These are phyloP conservation scores for Vimba vimba DNA, from an alignment of 2,113 vertebrate species.

Conservation along the genomic window DNA sequence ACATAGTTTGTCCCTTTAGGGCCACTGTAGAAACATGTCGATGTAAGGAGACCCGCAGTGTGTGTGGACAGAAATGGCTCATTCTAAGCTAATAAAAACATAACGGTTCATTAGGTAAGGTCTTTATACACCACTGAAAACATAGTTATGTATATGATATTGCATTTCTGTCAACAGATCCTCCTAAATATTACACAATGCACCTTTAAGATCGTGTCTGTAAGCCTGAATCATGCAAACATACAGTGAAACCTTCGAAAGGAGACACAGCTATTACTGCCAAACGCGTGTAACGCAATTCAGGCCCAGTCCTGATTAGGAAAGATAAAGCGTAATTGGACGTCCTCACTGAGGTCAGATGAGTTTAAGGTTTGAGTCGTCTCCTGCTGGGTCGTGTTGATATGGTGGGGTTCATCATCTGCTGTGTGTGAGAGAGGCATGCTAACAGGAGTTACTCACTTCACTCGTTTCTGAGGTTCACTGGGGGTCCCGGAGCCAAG, in stretches of 20 bases:
- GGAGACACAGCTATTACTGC: slow-evolving; percentile 23
- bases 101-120: too few species aligned
- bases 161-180: too few species aligned
- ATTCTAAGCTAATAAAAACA: too few species aligned
- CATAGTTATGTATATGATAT: too few species aligned
- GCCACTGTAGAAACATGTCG: too few species aligned
- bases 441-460: slow-evolving; percentile 79
- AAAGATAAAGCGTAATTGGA: slow-evolving; percentile 57
- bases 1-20: too few species aligned
- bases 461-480: slow-evolving; percentile 83
- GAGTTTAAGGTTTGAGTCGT: slow-evolving; percentile 62
- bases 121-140: too few species aligned
- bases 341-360: slow-evolving; percentile 59
- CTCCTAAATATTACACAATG: too few species aligned
- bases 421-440: slow-evolving; percentile 31
- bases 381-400: slow-evolving; percentile 43
- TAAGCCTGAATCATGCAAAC: background rate
- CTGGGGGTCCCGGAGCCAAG: slow-evolving; percentile 70
- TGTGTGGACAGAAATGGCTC: too few species aligned
- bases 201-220: background rate
- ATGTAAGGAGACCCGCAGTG: too few species aligned
- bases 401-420: slow-evolving; percentile 57
- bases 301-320: slow-evolving; percentile 52
- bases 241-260: background rate
- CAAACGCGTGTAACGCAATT: slow-evolving; percentile 51